Base-by-base conservation (phyloP, 2,888 invertebrate species). In the Serripes groenlandicus region DNA sequence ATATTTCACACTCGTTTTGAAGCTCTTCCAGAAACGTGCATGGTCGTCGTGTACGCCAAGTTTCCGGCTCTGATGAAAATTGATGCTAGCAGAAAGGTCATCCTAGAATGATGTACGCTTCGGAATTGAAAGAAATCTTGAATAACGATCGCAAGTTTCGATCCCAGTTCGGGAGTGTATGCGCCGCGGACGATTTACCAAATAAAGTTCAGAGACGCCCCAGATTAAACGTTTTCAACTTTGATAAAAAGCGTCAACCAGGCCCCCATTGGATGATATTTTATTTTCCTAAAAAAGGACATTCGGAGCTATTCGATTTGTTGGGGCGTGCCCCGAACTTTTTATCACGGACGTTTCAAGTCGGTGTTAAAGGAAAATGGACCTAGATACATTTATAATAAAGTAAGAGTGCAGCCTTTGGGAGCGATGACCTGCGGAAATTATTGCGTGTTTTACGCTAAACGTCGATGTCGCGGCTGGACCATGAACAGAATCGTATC, bases 291-390 rank as follows among this genome's bases (percentile, higher is more conserved):
- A 21, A n/a, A 26, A 7, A 56, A 5, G 56, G 7, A 9, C 56
- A 7, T 21, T 21, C 56, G 11, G 56, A 56, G 26, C n/a, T 56
- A 15, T 56, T 56, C 26, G 56, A 56, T 23, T 23, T n/a, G 7
- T 56, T 42, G 42, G 42, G 42, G 9, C 42, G 15, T 42, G 15
- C 42, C 7, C 15, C 42, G 15, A 15, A 42, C 42, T 42, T 42
- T n/a, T 56, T 56, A 56, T n/a, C 56, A 7, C 26, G 7, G 56
- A 56, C 56, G 56, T 15, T 56, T 56, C 56, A 56, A n/a, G 56
- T 15, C n/a, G 56, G n/a, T 56, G 56, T 56, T 56, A 56, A 56
- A 23, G n/a, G 7, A n/a, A 26, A 56, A 56, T 26, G 56, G 56
- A 23, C 56, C 56, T 56, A 7, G 56, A 23, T 56, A 56, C 56